Conservation (phyloP, 2,113 vertebrate species). For the Tetrax tetrax region DNA sequence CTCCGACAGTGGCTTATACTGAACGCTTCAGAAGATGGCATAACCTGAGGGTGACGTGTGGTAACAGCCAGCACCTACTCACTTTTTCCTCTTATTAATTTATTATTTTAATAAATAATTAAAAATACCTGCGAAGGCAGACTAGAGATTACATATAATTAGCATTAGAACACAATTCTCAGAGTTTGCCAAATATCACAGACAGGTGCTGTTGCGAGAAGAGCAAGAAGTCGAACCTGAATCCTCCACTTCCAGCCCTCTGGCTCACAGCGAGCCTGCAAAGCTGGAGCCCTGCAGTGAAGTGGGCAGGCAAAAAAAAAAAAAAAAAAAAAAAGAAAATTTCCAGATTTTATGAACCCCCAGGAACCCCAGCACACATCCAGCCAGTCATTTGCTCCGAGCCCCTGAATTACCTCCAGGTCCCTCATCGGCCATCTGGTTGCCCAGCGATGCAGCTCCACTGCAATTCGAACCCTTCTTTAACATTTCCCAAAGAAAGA, state of each 20-base stretch:
- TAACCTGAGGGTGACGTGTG: background rate
- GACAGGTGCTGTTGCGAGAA: background rate
- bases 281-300: background rate
- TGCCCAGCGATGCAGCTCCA: background rate
- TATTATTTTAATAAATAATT: conserved; percentile 6
- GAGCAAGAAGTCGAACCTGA: background rate
- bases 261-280: background rate
- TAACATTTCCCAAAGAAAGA: conserved; percentile 49
- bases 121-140: background rate
- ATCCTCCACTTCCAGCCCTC: background rate
- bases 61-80: background rate
- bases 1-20: background rate
- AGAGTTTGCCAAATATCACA: background rate
- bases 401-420: background rate
- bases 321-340: background rate
- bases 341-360: background rate
- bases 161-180: background rate
- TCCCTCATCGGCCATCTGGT: background rate
- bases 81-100: background rate
- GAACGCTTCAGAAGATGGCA: background rate
- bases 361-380: background rate
- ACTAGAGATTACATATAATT: background rate
- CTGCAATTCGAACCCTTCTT: conserved; percentile 23
- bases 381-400: background rate
- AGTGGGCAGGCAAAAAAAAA: background rate